Conservation (phyloP, 2,888 invertebrate genomes). For the Drosophila kambysellisi region DNA sequence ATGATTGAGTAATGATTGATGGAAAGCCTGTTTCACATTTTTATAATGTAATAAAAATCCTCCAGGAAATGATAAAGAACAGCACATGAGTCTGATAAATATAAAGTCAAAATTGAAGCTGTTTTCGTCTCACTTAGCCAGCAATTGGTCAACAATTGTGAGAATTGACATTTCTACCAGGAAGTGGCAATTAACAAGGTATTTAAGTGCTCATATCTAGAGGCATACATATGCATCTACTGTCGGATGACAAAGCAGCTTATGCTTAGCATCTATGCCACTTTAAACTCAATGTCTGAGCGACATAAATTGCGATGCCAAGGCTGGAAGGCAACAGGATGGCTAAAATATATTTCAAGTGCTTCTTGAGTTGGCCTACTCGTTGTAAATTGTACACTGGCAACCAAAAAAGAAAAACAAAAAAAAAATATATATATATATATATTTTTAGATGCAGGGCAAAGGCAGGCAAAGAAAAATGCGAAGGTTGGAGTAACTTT, state of each 20-base stretch:
- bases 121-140: neutral
- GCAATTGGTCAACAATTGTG: slow-evolving; percentile 31
- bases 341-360: slow-evolving; percentile 66
- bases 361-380: slow-evolving; percentile 77
- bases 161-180: slow-evolving; percentile 11
- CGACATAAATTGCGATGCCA: slow-evolving; percentile 50
- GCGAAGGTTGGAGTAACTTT: slow-evolving; percentile 51
- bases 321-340: slow-evolving; percentile 21
- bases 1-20: slow-evolving; percentile 19
- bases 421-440: neutral
- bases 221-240: neutral
- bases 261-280: slow-evolving; percentile 50
- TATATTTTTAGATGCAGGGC: neutral
- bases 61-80: neutral
- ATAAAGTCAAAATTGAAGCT: neutral
- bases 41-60: neutral
- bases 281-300: slow-evolving; percentile 58
- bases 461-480: neutral
- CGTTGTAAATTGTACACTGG: slow-evolving; percentile 65
- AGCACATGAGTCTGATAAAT: slow-evolving; percentile 2
- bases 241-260: slow-evolving; percentile 49
- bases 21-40: neutral
- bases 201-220: slow-evolving; percentile 37
- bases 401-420: neutral
- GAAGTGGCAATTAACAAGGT: slow-evolving; percentile 36